Base-by-base conservation (phyloP, 1,140 invertebrate species). In the Melipona quadrifasciata region DNA sequence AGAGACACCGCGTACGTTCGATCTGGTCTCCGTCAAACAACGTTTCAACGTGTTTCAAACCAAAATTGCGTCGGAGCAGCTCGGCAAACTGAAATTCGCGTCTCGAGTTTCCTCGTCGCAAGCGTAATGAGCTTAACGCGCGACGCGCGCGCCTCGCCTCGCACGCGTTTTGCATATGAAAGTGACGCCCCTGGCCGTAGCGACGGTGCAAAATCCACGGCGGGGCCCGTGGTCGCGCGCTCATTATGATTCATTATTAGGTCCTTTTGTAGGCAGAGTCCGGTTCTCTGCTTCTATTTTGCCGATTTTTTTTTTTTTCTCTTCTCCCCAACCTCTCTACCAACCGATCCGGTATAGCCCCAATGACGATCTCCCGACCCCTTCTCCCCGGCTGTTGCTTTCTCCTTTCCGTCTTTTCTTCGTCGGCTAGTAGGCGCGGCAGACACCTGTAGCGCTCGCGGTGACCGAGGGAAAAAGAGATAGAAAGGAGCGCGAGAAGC, bases 171-270 rank as follows among this genome's bases (percentile, higher is more conserved):
- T 92, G 89, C 91, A 92, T 92, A 92, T 91, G 92, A 92, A 93
- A 91, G 89, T 89, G 89, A 91, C 87, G 86, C 87, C 77, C 86
- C 78, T 79, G 64, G 78, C 84, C 83, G 27, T 53, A 73, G 58
- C 73, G 84, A 73, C 81, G 76, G 76, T 80, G 86, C 85, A 72
- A 91, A 92, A 92, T 86, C 87, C 80, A 83, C 85, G 84, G 39
- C 39, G 39, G 39, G 80, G 74, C 64, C 82, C 82, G 78, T 88
- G 81, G 65, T 61, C 70, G 82, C 76, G 79, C 81, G 89, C 87
- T 93, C 91, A 93, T 93, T 92, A 93, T 91, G 91, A 92, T 93
- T 93, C 92, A 92, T 93, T 93, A 93, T 92, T 92, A 89, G 87
- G 87, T 87, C 86, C 89, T 85, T 92, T 93, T 93, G 92, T 91